These are phyloP conservation scores for Horisme vitalbata DNA, from an alignment of 2,888 invertebrate species.

Conservation along the genomic window DNA sequence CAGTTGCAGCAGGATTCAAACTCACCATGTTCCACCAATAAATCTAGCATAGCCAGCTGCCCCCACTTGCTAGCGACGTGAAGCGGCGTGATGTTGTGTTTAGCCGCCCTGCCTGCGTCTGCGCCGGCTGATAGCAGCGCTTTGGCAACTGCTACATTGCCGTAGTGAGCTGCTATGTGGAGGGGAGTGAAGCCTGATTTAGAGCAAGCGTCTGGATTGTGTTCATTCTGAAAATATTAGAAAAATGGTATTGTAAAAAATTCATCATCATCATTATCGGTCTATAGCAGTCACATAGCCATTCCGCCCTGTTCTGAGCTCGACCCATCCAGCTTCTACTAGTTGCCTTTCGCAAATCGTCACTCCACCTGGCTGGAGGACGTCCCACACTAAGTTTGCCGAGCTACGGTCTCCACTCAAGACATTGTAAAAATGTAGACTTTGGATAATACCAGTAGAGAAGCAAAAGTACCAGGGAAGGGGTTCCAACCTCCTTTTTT, in stretches of 20 bases:
- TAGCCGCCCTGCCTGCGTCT: slow-evolving; percentile 97
- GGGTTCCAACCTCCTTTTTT: too few relatives aligned
- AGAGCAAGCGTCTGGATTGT: slow-evolving; percentile 97
- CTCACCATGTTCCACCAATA: slow-evolving; percentile 90
- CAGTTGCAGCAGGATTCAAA: background rate
- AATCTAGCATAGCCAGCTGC: slow-evolving; percentile 94
- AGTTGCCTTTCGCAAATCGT: too few relatives aligned
- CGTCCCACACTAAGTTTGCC: too few relatives aligned
- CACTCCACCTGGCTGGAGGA: too few relatives aligned
- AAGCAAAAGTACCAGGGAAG: too few relatives aligned
- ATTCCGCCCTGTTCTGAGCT: too few relatives aligned
- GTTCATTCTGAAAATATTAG: slow-evolving; percentile 87
- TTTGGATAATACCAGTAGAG: too few relatives aligned
- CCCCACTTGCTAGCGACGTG: slow-evolving; percentile 99
- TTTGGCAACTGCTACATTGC: slow-evolving; percentile 96
- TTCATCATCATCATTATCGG: too few relatives aligned
- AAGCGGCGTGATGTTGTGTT: slow-evolving; percentile 98
- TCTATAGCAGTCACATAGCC: too few relatives aligned
- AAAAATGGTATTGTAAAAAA: background rate
- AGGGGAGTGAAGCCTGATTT: slow-evolving; percentile 99
- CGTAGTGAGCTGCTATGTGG: slow-evolving; percentile 99
- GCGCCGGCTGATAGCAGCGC: slow-evolving; percentile 95
- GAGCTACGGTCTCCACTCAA: too few relatives aligned
- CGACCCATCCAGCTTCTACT: too few relatives aligned
- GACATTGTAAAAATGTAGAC: too few relatives aligned